A percentile compares a stretch with the other conserved stretches of the same genome.
These are phyloP conservation scores for Mixornis gularis DNA, from an alignment of 2,113 vertebrate species.

Conservation along the genomic window DNA sequence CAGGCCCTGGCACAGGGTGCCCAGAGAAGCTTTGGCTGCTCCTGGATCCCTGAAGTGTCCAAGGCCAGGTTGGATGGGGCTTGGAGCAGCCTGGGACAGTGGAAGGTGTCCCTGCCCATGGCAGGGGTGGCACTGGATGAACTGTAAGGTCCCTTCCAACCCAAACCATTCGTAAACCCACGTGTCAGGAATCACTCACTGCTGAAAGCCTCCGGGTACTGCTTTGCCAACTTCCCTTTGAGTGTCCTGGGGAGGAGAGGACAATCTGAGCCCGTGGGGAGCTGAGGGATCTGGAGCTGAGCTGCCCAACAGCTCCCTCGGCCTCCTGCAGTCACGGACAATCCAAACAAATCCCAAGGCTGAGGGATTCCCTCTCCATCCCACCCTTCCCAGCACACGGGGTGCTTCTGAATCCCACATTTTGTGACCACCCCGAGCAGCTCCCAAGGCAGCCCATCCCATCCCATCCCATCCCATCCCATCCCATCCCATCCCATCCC, in stretches of 20 bases:
- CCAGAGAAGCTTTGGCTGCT: background rate
- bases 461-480: no score
- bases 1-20: accelerated
- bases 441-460: background rate
- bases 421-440: accelerated
- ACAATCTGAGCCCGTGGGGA: accelerated
- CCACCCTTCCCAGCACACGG: accelerated
- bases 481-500: no score
- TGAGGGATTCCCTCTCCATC: background rate
- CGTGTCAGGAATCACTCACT: conserved; percentile 74
- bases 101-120: background rate
- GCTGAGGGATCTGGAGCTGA: accelerated
- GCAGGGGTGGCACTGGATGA: background rate
- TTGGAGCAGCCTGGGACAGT: background rate
- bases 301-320: accelerated
- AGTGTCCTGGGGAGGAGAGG: conserved; percentile 75
- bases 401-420: accelerated
- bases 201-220: conserved; percentile 94
- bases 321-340: accelerated
- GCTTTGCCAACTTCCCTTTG: conserved; percentile 91
- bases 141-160: background rate
- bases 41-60: background rate
- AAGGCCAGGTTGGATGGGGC: background rate
- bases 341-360: accelerated
- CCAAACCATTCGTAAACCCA: accelerated